Conservation (phyloP, 2,888 invertebrate genomes). For the Temnothorax unifasciatus region DNA sequence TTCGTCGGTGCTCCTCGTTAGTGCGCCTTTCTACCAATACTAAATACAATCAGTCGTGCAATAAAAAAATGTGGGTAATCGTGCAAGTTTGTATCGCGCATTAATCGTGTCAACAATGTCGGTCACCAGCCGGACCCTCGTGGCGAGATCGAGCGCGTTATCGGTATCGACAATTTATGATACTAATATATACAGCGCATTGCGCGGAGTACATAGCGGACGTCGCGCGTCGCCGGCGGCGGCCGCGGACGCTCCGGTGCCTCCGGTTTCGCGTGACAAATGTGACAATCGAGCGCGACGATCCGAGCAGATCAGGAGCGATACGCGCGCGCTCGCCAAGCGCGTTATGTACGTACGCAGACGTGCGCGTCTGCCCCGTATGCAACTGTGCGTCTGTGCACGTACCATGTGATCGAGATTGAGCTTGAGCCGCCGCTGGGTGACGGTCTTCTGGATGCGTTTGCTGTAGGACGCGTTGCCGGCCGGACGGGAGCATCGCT, state of each 20-base stretch:
- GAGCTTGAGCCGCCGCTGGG: constrained; percentile 95
- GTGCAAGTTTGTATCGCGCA: background rate
- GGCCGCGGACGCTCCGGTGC: too few relatives aligned
- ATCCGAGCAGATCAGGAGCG: background rate
- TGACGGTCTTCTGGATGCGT: constrained; percentile 97
- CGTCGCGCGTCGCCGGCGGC: too few relatives aligned
- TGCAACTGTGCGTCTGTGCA: background rate
- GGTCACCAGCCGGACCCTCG: background rate
- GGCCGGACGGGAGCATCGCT: constrained; percentile 94
- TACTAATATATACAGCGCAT: background rate
- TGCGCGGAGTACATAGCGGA: too few relatives aligned
- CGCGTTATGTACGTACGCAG: background rate
- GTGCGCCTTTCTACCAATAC: background rate
- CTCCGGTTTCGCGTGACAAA: too few relatives aligned
- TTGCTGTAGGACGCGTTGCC: constrained; percentile 99
- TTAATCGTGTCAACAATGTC: background rate
- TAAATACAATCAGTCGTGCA: background rate
- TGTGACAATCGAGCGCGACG: too few relatives aligned
- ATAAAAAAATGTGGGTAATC: background rate
- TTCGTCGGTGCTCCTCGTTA: background rate
- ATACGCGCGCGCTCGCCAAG: background rate
- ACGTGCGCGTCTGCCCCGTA: background rate
- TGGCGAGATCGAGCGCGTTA: background rate
- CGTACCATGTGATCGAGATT: constrained; percentile 92
- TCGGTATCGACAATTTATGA: background rate